Conservation (phyloP, 2,113 vertebrate genomes). For the Phyllostomus discolor region DNA sequence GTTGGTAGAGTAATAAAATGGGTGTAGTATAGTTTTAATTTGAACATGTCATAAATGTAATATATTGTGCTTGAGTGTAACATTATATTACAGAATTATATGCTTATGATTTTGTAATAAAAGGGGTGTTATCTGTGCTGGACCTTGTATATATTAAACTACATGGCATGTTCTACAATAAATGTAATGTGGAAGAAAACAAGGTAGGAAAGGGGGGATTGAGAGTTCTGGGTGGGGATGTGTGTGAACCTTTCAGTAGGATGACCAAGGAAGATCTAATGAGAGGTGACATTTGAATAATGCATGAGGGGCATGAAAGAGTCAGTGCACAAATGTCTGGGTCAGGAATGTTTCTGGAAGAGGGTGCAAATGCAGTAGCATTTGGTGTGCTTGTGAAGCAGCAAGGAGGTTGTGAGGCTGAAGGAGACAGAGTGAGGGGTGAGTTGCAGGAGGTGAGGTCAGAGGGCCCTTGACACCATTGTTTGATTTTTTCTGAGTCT, state of each 20-base stretch:
- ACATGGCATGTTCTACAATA: neutral
- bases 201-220: neutral
- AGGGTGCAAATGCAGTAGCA: neutral
- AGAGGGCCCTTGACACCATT: too few relatives aligned
- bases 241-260: neutral
- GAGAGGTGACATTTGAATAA: neutral
- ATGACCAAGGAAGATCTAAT: too few relatives aligned
- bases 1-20: too few relatives aligned
- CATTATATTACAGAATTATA: too few relatives aligned
- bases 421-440: neutral
- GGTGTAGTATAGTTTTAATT: too few relatives aligned
- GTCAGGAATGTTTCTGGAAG: neutral
- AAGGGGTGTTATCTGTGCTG: too few relatives aligned
- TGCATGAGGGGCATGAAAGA: neutral
- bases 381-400: neutral
- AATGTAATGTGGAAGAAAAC: neutral
- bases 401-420: neutral
- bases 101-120: too few relatives aligned
- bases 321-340: neutral
- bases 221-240: neutral
- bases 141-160: neutral
- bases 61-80: too few relatives aligned
- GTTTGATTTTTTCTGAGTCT: neutral
- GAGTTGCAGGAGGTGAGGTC: neutral
- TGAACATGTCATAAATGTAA: too few relatives aligned